Evolutionary conservation across 2,888 invertebrate genomes (phyloP).

Genomic region (Drosophila emarginata): DNA sequence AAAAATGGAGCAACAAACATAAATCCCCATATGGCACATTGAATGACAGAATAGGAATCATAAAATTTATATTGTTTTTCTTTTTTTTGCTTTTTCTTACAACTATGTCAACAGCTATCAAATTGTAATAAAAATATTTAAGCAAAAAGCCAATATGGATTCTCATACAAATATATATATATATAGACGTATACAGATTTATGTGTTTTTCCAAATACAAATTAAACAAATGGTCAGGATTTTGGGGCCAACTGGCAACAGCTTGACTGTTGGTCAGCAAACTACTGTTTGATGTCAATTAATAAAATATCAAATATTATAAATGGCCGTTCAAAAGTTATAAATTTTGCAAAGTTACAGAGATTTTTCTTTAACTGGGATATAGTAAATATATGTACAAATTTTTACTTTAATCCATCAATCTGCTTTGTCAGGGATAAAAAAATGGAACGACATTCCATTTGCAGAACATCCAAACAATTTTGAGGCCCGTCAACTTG

Average conservation of each 20-base stretch:
- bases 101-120: conserved; percentile 18
- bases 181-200: conserved; percentile 1
- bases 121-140: conserved; percentile 28
- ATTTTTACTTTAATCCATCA: too few relatives aligned
- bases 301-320: conserved; percentile 21
- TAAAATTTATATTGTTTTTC: not conserved
- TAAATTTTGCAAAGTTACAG: not conserved
- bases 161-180: not conserved
- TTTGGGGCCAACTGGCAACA: conserved; percentile 30
- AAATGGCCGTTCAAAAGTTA: conserved; percentile 12
- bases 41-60: conserved; percentile 8
- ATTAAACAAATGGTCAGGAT: conserved; percentile 30
- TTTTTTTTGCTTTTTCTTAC: conserved; percentile 9
- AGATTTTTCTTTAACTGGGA: not conserved
- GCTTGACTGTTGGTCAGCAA: conserved; percentile 25
- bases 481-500: too few relatives aligned
- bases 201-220: conserved; percentile 13
- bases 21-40: conserved; percentile 24
- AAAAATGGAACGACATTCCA: too few relatives aligned
- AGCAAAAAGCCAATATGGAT: not conserved
- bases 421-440: too few relatives aligned
- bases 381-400: too few relatives aligned
- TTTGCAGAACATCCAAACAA: too few relatives aligned
- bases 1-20: conserved; percentile 18
- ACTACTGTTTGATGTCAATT: conserved; percentile 20